A percentile compares a stretch with the other conserved stretches of the same genome.
These are phyloP conservation scores for Scylla paramamosain DNA, from an alignment of 1,140 invertebrate species.

Conservation along the genomic window DNA sequence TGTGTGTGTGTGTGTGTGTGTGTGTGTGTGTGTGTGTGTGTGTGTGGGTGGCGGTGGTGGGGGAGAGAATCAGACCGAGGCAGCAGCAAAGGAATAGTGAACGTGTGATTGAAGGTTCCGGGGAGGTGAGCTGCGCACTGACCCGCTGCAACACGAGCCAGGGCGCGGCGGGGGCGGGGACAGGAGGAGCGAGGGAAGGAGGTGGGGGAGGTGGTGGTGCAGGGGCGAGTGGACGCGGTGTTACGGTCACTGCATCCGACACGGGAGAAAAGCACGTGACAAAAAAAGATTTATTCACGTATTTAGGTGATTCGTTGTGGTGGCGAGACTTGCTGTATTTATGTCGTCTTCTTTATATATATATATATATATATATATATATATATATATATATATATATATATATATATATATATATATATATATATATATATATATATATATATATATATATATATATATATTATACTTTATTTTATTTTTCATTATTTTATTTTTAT, in stretches of 20 bases:
- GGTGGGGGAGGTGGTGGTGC: not conserved
- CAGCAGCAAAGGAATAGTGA: not conserved
- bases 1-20: not conserved
- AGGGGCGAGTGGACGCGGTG: not conserved
- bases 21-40: too few relatives aligned
- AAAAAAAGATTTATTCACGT: not conserved
- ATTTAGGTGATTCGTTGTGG: slow-evolving; percentile 31
- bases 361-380: slow-evolving; percentile 59
- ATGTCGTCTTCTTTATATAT: not conserved
- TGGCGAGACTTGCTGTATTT: slow-evolving; percentile 33
- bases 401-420: slow-evolving; percentile 45
- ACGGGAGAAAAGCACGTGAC: not conserved
- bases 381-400: slow-evolving; percentile 54
- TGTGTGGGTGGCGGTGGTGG: not conserved
- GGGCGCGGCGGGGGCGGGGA: not conserved
- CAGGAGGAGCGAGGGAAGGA: not conserved
- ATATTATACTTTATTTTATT: not conserved
- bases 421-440: slow-evolving; percentile 47
- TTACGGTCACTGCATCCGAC: too few relatives aligned
- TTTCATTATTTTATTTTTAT: too few relatives aligned
- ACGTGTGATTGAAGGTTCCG: not conserved
- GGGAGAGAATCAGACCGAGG: not conserved
- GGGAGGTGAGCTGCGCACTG: not conserved
- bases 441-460: not conserved
- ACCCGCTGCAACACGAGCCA: not conserved